phyloP scores from a whole-genome alignment of 2,888 invertebrate species.

The Drosophila ezoana region DNA sequence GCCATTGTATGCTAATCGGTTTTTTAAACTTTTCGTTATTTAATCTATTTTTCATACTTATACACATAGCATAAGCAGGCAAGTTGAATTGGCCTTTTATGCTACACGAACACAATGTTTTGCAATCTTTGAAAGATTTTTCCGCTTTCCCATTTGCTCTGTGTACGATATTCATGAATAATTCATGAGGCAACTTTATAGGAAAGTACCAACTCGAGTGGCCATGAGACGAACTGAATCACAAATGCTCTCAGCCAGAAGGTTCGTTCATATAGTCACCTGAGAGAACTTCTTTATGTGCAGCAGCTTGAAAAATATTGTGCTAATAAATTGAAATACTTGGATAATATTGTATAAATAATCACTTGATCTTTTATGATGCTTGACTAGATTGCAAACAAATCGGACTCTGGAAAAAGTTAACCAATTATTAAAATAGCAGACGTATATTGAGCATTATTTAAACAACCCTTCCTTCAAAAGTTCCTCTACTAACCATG shows the following conservation, averaged over 20 bases:
- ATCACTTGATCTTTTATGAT: no score
- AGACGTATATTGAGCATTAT: no score
- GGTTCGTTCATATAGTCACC: constrained; percentile 1
- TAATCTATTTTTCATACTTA: constrained; percentile 45
- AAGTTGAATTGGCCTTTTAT: constrained; percentile 18
- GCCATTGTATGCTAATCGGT: constrained; percentile 51
- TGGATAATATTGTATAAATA: no score
- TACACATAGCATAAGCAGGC: constrained; percentile 11
- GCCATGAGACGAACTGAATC: constrained; percentile 29
- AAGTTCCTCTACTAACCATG: no score
- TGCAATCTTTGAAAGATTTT: constrained; percentile 36
- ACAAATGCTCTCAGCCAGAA: constrained; percentile 35
- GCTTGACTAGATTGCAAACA: no score
- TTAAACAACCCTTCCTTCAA: no score
- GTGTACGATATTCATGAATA: constrained; percentile 58
- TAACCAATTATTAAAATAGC: no score
- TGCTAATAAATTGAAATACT: not conserved
- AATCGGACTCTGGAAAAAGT: no score
- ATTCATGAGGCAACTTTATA: constrained; percentile 69
- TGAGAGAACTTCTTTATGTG: not conserved
- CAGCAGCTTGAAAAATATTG: not conserved
- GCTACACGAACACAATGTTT: constrained; percentile 24
- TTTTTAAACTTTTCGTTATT: constrained; percentile 62
- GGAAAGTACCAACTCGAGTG: constrained; percentile 45
- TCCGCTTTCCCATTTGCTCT: constrained; percentile 20